Conservation (phyloP, 2,888 invertebrate species). For the Heliconius charithonia region DNA sequence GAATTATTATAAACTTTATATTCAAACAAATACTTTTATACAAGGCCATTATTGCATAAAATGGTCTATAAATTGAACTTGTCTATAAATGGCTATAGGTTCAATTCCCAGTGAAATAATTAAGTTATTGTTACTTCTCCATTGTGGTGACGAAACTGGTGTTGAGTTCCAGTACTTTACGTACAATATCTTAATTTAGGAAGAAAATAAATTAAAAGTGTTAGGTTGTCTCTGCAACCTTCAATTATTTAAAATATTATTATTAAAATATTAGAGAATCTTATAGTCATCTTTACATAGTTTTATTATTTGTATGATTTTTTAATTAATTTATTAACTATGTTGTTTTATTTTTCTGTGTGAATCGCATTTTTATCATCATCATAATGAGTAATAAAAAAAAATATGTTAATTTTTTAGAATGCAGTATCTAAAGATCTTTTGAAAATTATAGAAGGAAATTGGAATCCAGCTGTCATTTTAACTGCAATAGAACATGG, state of each 20-base stretch:
- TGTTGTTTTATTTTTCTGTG: neutral
- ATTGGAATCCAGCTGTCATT: conserved; percentile 89
- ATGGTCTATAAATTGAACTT: neutral
- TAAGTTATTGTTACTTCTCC: too few species aligned
- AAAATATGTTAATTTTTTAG: conserved; percentile 70
- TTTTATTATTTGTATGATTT: too few species aligned
- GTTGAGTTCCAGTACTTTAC: too few species aligned
- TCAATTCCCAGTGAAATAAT: neutral
- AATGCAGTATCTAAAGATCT: conserved; percentile 86
- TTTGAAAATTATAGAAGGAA: conserved; percentile 89
- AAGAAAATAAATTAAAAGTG: too few species aligned
- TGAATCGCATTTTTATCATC: neutral
- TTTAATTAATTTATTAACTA: too few species aligned
- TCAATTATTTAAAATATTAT: too few species aligned
- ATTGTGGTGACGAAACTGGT: too few species aligned
- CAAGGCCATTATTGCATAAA: neutral
- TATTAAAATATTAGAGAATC: too few species aligned
- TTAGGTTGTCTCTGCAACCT: too few species aligned
- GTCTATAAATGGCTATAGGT: neutral
- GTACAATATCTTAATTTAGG: too few species aligned
- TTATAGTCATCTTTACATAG: too few species aligned
- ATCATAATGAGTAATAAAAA: neutral
- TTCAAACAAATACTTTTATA: neutral
- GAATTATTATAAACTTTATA: neutral
- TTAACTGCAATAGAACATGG: conserved; percentile 89